Evolutionary conservation across 2,113 vertebrate genomes (phyloP).

Genomic region (Callospermophilus lateralis): DNA sequence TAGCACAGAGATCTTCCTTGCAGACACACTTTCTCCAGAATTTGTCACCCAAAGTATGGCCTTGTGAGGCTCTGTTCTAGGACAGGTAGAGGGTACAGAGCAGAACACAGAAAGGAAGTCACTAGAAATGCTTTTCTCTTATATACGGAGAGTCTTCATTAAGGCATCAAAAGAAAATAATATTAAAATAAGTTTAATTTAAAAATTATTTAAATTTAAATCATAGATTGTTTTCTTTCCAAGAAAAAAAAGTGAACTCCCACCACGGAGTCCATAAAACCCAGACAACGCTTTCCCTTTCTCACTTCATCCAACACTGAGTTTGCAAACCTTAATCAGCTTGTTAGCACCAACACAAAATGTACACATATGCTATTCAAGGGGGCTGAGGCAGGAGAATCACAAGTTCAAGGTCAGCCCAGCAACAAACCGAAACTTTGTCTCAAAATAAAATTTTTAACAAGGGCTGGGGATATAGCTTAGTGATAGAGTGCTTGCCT

Average conservation of each 20-base stretch:
- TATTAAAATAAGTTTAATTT: conserved; percentile 29
- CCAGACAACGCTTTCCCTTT: neutral
- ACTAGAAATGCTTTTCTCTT: neutral
- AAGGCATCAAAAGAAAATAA: conserved; percentile 37
- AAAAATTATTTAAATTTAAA: conserved; percentile 53
- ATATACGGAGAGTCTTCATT: neutral
- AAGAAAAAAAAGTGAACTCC: conserved; percentile 60
- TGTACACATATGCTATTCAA: neutral
- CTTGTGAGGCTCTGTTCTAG: neutral
- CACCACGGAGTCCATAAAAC: conserved; percentile 16
- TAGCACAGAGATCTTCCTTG: neutral
- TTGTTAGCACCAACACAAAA: conserved; percentile 48
- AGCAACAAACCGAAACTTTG: too few relatives aligned
- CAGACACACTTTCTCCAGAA: neutral
- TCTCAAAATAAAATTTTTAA: too few relatives aligned
- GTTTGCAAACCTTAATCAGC: conserved; percentile 7
- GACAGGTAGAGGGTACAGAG: neutral
- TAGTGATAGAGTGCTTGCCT: too few relatives aligned
- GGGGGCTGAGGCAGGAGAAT: neutral
- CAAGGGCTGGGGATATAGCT: too few relatives aligned
- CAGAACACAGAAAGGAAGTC: conserved; percentile 6
- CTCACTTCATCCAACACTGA: neutral
- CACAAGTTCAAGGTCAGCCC: neutral
- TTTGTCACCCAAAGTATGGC: neutral
- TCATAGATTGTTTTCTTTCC: conserved; percentile 47